Evolutionary conservation across 2,888 invertebrate genomes (phyloP), one percentile per base, ranked within the genome.

Genomic region (Elmis aenea): DNA sequence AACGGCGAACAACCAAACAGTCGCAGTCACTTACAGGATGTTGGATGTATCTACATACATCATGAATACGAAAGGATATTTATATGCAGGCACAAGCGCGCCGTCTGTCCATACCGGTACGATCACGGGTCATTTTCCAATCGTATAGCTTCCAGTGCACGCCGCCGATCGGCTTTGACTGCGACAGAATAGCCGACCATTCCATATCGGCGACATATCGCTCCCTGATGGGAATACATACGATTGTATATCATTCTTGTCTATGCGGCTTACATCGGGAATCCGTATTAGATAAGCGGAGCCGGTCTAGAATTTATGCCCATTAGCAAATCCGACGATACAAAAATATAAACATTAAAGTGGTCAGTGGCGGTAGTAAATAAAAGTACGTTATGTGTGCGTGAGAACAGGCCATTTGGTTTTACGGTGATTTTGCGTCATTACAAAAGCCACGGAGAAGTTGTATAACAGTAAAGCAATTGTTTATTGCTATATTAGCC

Each of bases 201-300:
- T 48, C 53, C 53, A 53, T 54, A 56, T 51, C 42, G 51, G 53
- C 45, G 48, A 45, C 45, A 45, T 46, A 52, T 53, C 49, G 39
- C 30, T 51, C 48, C 41, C 54, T 52, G 52, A 49, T 49, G 48
- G 45, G 55, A 55, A 55, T 55, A 51, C 46, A 39, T 34, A 50
- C 50, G 28, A 43, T 39, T 43, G 39, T 51, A 50, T 41, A 51
- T 54, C 47, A 50, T 52, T 45, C 39, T 26, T 26, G 34, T 31
- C 36, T 25, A 27, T 33, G 37, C 37, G 33, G 43, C 41, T 42
- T 30, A 25, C 43, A 26, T 34, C 20, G 13, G 16, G 15, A 31
- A n/a, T 26, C 37, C 37, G 18, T 37, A 31, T 37, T 31, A 31
- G 37, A 26, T 26, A 13, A 14, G 5, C 5, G 5, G 8, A 28